phyloP scores from a whole-genome alignment of 2,888 invertebrate genomes.

The Masnerella sp. region DNA sequence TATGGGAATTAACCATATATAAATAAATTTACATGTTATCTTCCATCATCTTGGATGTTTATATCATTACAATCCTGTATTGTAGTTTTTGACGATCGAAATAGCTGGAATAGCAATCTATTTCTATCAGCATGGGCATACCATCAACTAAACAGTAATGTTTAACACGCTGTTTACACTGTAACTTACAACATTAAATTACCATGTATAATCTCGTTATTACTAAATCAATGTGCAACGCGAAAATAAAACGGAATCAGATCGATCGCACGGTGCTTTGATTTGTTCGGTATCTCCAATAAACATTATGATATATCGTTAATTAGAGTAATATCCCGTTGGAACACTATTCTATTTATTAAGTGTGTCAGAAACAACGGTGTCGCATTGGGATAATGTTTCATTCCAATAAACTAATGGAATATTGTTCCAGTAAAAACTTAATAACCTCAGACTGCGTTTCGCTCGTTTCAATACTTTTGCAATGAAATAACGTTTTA shows the following conservation, averaged over 20 bases:
- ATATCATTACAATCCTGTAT: too few relatives aligned
- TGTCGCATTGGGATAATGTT: constrained; percentile 22
- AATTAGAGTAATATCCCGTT: constrained; percentile 40
- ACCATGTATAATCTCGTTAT: not conserved
- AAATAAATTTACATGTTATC: too few relatives aligned
- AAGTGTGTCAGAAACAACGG: constrained; percentile 24
- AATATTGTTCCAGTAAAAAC: constrained; percentile 43
- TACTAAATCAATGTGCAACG: constrained; percentile 12
- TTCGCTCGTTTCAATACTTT: constrained; percentile 27
- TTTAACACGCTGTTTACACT: too few relatives aligned
- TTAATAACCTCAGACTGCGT: constrained; percentile 25
- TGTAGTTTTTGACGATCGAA: too few relatives aligned
- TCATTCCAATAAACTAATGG: constrained; percentile 39
- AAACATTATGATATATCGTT: constrained; percentile 41
- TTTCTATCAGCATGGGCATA: not conserved
- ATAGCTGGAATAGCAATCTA: too few relatives aligned
- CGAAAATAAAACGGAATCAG: constrained; percentile 15
- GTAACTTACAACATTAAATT: constrained; percentile 7
- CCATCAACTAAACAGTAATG: not conserved
- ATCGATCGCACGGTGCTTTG: constrained; percentile 11
- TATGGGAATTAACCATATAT: too few relatives aligned
- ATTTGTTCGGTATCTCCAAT: constrained; percentile 13
- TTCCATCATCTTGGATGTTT: too few relatives aligned
- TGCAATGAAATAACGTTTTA: constrained; percentile 22
- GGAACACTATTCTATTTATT: constrained; percentile 43